phyloP scores from a whole-genome alignment of 2,888 invertebrate species.

The Sminthurinus aureus region DNA sequence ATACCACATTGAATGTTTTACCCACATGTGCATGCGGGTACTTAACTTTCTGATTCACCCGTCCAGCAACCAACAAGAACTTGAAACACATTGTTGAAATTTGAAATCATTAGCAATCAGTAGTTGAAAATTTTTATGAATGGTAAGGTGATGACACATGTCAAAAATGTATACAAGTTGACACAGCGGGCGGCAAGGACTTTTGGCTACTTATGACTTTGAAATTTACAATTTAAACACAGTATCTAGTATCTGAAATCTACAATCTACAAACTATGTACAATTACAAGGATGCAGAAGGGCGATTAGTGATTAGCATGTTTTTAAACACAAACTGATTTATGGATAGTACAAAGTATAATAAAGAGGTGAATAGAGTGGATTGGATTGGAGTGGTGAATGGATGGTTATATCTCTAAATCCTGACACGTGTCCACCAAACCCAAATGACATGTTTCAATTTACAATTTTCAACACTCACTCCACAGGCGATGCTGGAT shows the following conservation, averaged over 20 bases:
- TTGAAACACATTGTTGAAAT: background rate
- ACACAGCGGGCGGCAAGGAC: background rate
- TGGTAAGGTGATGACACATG: constrained; percentile 10
- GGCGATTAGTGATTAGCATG: constrained; percentile 2
- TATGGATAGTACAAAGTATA: background rate
- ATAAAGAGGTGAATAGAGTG: background rate
- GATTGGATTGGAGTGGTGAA: too few relatives aligned
- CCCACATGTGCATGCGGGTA: background rate
- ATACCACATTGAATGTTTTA: too few relatives aligned
- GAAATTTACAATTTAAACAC: background rate
- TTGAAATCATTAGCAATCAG: background rate
- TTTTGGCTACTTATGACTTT: background rate
- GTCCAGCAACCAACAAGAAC: background rate
- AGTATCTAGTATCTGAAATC: too few relatives aligned
- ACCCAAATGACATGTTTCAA: constrained; percentile 26
- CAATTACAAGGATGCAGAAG: background rate
- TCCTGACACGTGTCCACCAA: constrained; percentile 26
- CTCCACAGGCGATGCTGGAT: constrained; percentile 19
- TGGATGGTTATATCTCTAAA: background rate
- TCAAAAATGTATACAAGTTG: constrained; percentile 12
- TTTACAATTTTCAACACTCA: background rate
- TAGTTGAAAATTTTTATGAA: background rate
- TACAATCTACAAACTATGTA: background rate
- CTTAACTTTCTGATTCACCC: background rate
- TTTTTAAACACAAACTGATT: background rate